Percentiles rank a stretch among this genome's conserved stretches.
Conservation (phyloP, 2,113 vertebrate genomes). For the Paramormyrops kingsleyae region DNA sequence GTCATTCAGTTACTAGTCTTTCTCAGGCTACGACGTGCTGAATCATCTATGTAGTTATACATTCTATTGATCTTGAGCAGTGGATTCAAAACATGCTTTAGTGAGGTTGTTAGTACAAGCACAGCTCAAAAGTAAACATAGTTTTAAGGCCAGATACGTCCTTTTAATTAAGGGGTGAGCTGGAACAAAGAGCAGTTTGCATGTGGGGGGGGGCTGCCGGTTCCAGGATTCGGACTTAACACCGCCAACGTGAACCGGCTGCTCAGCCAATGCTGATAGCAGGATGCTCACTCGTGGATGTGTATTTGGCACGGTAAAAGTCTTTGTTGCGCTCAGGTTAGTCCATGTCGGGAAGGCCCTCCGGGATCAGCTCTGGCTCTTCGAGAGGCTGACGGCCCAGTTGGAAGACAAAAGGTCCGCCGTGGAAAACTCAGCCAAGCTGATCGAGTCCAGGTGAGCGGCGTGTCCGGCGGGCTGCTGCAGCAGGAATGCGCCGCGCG, state of each 20-base stretch:
- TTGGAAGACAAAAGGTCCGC: slow-evolving; percentile 63
- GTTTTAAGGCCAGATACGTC: not conserved
- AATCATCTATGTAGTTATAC: not conserved
- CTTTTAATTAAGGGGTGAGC: not conserved
- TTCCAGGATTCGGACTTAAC: not conserved
- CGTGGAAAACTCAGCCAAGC: slow-evolving; percentile 65
- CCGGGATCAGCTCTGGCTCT: slow-evolving; percentile 65
- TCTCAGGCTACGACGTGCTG: not conserved
- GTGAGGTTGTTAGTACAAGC: not conserved
- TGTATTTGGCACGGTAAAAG: not conserved
- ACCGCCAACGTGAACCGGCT: not conserved
- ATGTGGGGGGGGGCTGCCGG: not conserved
- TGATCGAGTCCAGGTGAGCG: slow-evolving; percentile 63
- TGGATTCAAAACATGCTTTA: not conserved
- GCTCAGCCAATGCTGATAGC: not conserved
- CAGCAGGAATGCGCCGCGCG: not conserved
- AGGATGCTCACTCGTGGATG: not conserved
- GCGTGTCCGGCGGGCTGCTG: not conserved
- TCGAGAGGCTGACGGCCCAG: slow-evolving; percentile 62
- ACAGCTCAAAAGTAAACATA: not conserved
- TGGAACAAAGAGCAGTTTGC: not conserved
- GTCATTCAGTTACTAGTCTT: not conserved
- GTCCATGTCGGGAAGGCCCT: slow-evolving; percentile 62
- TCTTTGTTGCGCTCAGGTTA: slow-evolving; percentile 43
- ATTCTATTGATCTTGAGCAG: not conserved